Conservation (phyloP, 1,140 invertebrate species). For the Pollicipes pollicipes region DNA sequence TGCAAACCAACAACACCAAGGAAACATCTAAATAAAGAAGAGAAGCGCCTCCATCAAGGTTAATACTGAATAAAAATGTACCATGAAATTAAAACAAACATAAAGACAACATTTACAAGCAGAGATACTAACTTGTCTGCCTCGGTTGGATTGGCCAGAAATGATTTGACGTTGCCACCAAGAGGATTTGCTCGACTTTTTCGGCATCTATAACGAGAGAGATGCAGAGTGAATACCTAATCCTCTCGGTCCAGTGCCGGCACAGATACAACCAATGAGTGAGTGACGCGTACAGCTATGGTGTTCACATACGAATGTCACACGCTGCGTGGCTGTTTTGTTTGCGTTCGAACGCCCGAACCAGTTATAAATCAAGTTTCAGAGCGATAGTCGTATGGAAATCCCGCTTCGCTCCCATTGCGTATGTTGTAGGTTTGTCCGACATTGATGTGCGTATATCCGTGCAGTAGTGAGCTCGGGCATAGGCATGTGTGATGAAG, state of each 20-base stretch:
- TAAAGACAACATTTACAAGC: slow-evolving; percentile 1
- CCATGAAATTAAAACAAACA: not conserved
- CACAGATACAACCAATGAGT: not conserved
- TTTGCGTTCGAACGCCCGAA: too few relatives aligned
- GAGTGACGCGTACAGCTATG: too few relatives aligned
- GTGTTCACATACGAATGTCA: too few relatives aligned
- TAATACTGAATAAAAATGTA: not conserved
- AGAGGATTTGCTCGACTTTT: not conserved
- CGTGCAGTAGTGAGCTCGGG: too few relatives aligned
- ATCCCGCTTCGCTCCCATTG: too few relatives aligned
- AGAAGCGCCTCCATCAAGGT: not conserved
- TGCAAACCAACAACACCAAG: not conserved
- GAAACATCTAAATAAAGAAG: not conserved
- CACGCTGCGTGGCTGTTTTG: too few relatives aligned
- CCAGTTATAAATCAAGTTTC: too few relatives aligned
- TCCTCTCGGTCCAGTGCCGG: not conserved
- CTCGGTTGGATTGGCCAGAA: not conserved
- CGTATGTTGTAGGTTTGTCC: too few relatives aligned
- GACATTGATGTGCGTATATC: too few relatives aligned
- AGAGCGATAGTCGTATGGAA: too few relatives aligned
- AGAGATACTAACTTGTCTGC: not conserved
- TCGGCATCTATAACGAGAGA: not conserved
- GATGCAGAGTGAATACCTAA: not conserved
- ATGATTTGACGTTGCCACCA: not conserved
- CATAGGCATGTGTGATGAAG: too few relatives aligned